phyloP scores from a whole-genome alignment of 2,888 invertebrate genomes.

The Physocephala rufipes region DNA sequence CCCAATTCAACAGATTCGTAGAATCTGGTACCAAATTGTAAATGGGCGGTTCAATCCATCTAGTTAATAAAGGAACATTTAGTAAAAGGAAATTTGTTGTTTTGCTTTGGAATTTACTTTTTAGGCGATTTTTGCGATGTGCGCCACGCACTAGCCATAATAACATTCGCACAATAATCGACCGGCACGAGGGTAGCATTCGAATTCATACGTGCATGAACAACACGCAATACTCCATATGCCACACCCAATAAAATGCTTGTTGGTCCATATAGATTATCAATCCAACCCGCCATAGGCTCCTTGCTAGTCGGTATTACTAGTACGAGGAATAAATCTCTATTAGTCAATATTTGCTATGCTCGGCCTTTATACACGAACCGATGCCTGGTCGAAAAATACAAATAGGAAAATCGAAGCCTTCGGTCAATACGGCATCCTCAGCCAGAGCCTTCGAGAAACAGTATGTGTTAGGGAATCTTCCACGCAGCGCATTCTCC shows the following conservation, averaged over 20 bases:
- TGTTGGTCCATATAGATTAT: slow-evolving; percentile 73
- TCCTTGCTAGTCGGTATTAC: slow-evolving; percentile 67
- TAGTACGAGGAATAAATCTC: slow-evolving; percentile 42
- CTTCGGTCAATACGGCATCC: slow-evolving; percentile 69
- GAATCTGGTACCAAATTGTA: slow-evolving; percentile 88
- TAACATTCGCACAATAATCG: slow-evolving; percentile 66
- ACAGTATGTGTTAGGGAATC: slow-evolving; percentile 76
- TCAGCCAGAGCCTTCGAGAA: slow-evolving; percentile 79
- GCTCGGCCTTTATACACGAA: slow-evolving; percentile 51
- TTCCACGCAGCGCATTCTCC: slow-evolving; percentile 52
- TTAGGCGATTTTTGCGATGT: slow-evolving; percentile 52
- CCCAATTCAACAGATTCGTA: slow-evolving; percentile 84
- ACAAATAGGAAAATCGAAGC: slow-evolving; percentile 71
- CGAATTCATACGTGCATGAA: slow-evolving; percentile 55
- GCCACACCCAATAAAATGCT: slow-evolving; percentile 67
- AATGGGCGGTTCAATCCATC: slow-evolving; percentile 46
- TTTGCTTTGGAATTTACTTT: too few relatives aligned
- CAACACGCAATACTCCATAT: slow-evolving; percentile 69
- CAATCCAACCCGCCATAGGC: slow-evolving; percentile 74
- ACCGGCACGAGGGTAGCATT: slow-evolving; percentile 66
- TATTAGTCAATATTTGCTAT: neutral
- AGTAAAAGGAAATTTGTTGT: too few relatives aligned
- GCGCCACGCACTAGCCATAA: slow-evolving; percentile 65
- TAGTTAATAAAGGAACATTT: neutral
- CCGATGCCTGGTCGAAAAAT: slow-evolving; percentile 78